Base-by-base conservation (phyloP, 1,140 invertebrate genomes). In the Drosophila tani region DNA sequence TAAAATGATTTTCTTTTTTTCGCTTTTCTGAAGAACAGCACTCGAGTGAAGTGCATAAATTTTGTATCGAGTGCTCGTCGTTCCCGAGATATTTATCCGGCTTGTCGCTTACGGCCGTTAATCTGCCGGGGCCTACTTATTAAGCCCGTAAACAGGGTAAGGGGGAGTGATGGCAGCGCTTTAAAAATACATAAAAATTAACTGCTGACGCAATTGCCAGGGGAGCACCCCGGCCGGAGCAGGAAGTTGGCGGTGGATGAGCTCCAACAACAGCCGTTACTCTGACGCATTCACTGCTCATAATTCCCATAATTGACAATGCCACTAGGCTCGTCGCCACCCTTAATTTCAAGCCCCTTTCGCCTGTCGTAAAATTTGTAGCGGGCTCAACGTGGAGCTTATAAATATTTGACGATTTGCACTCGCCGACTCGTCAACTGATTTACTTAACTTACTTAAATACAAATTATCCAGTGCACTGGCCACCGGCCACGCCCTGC, bases 141-240 rank as follows among this genome's bases (percentile, higher is more conserved):
- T 88, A 83, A 49, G 84, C 49, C 53, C 60, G 55, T 40, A 45
- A 63, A 66, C 47, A 51, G 40, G 65, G 75, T 35, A 17, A 24
- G 62, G 40, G 38, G 38, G 15, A n/a, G 17, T 17, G 19, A 15
- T 51, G 63, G 65, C 46, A 74, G 58, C 77, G 81, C 69, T 84
- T 87, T 88, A 87, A 87, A 87, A 83, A 90, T 75, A 90, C 81
- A 88, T 88, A 75, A 90, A 88, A 81, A 87, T 88, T 78, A 88
- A 88, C 77, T 84, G 76, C 84, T 84, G 85, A 90, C 85, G 84
- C 84, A 81, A 79, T 79, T 79, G 57, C 66, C 66, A 70, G 46
- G 66, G 75, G 75, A 69, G 21, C 3, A n/a, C 17, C 24, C 4
- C 12, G 11, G 11, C 1, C 32, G 21, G 15, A 29, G 35, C 35